Evolutionary conservation across 2,888 invertebrate species (phyloP), one percentile per base, ranked within the genome.

Genomic region (Cinara cedri): DNA sequence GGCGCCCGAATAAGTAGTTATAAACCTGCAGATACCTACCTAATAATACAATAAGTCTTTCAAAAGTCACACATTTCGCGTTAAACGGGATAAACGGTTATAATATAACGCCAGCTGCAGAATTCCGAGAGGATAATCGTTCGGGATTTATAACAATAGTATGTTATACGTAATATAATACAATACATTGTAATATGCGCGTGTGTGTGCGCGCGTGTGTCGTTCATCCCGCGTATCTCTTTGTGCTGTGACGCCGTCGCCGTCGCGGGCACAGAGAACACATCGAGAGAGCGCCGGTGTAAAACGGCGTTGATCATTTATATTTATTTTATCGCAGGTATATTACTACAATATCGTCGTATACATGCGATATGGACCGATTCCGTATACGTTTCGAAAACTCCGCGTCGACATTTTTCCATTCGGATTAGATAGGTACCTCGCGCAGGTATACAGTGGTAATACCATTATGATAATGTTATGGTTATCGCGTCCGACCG

Each of bases 71-170:
- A 54, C 49, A 11, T 68, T 51, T 68, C 19, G 51, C 51, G 34
- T 34, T 68, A n/a, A 68, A 68, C 0, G 34, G 51, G 19, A 68
- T 51, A 1, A 34, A 51, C 68, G 34, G n/a, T n/a, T n/a, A n/a
- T n/a, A n/a, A n/a, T n/a, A n/a, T 34, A 51, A 51, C 19, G 6
- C 42, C 42, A 2, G 26, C 24, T 16, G 60, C 24, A 3, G 34
- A 68, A 68, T 19, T n/a, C 34, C 26, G 9, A 68, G 51, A 68
- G 51, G 68, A 34, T 51, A 68, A 68, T 54, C 51, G 68, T 34
- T 68, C 51, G 6, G 14, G 34, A 68, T 51, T 68, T 54, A 68
- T 51, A 51, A 68, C 68, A 68, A 68, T 68, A 54, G 51, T 51
- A 34, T 68, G n/a, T n/a, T n/a, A n/a, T n/a, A n/a, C n/a, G n/a